Base-by-base conservation (phyloP, 1,140 invertebrate species). In the Drosophila melanogaster region DNA sequence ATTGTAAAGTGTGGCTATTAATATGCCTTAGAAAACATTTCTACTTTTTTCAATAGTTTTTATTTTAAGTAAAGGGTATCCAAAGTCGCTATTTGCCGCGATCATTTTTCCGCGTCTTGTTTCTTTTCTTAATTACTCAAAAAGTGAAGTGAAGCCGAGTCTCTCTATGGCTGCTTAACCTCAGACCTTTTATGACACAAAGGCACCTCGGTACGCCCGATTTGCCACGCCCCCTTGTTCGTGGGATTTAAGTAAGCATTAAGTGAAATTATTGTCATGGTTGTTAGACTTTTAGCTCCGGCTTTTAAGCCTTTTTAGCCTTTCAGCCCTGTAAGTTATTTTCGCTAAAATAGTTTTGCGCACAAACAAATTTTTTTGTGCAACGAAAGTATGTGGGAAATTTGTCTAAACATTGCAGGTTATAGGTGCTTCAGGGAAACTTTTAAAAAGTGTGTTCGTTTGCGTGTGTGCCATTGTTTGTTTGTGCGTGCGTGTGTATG, bases 251-350 rank as follows among this genome's bases (percentile, higher is more conserved):
- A 74, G 56, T 73, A 72, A 71, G 66, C 69, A 72, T 89, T 78
- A 89, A 89, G 87, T 89, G 79, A 89, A 89, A 84, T 89, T 84
- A 89, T 89, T 89, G 77, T 89, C 73, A 59, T 66, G 54, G 60
- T 49, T 84, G 81, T 79, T 61, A 41, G 38, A 59, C 47, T 75
- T 75, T 75, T 54, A 49, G 51, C 58, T 37, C 35, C 49, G 47
- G 57, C 72, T 55, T 77, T 69, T 70, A 43, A 62, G 71, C 38
- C 30, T 51, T 51, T 80, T 77, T 47, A 38, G 37, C 1, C 51
- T 44, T 46, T 46, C 19, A 66, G 37, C 1, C 46, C 53, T 17
- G 17, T 44, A 75, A 74, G 66, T 67, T 87, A 77, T 85, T 70
- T 76, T 33, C 66, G 51, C 43, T 50, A 55, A 67, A 65, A 86